phyloP scores from a whole-genome alignment of 2,113 vertebrate species.

The Siniperca knerii region DNA sequence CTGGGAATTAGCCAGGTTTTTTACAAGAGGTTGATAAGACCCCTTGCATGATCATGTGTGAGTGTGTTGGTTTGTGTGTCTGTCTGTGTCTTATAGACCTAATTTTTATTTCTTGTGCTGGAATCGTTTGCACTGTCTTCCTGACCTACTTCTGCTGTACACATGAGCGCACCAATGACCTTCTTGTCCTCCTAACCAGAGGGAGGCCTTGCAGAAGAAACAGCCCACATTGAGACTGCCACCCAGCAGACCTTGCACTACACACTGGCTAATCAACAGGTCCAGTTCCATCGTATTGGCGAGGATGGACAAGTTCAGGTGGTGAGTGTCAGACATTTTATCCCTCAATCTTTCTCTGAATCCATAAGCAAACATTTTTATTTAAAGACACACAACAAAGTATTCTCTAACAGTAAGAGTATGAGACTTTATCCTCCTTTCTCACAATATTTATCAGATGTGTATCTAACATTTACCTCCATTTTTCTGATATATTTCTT shows the following conservation, averaged over 20 bases:
- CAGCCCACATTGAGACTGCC: conserved; percentile 87
- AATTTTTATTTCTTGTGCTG: background rate
- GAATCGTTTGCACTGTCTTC: background rate
- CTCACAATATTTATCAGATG: background rate
- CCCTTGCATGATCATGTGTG: conserved; percentile 8
- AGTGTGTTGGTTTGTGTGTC: conserved; percentile 27
- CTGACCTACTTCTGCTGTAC: conserved; percentile 9
- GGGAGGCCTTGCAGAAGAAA: conserved; percentile 74
- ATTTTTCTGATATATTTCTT: background rate
- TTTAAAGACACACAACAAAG: background rate
- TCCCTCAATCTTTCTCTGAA: background rate
- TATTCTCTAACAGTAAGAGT: background rate
- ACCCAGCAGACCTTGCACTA: conserved; percentile 95
- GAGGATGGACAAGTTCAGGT: conserved; percentile 99
- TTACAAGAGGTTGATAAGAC: conserved; percentile 40
- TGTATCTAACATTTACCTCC: background rate
- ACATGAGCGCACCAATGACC: background rate
- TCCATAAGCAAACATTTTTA: background rate
- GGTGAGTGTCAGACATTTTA: conserved; percentile 85
- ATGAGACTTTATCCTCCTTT: background rate
- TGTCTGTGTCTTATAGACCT: conserved; percentile 8
- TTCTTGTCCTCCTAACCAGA: conserved; percentile 71
- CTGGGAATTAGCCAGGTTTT: conserved; percentile 25
- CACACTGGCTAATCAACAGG: conserved; percentile 91
- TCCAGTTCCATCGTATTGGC: conserved; percentile 98